Evolutionary conservation across 2,113 vertebrate species (phyloP).

Genomic region (Choloepus hoffmanni): DNA sequence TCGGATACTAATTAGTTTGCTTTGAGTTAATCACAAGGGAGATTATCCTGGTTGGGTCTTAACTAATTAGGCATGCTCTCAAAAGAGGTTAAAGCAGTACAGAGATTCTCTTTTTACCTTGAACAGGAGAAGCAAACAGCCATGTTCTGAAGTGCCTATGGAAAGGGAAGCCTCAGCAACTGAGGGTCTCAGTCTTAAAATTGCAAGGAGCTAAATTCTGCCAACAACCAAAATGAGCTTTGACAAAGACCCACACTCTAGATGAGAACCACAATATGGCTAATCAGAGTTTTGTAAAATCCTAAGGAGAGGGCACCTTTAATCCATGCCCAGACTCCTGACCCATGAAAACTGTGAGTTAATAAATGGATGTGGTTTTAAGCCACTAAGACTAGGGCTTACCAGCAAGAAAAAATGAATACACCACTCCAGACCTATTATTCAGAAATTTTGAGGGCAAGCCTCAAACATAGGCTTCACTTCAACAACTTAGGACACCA

Average conservation of each 20-base stretch:
- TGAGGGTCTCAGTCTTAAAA: not conserved
- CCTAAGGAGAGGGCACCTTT: not conserved
- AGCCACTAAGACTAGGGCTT: too few species aligned
- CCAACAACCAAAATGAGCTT: not conserved
- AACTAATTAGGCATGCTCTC: not conserved
- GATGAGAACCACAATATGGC: too few species aligned
- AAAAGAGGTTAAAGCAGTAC: not conserved
- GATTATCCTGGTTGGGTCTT: not conserved
- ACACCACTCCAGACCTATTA: not conserved
- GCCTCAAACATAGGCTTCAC: not conserved
- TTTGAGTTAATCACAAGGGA: not conserved
- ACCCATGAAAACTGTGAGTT: not conserved
- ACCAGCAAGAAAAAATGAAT: too few species aligned
- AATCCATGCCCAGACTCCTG: not conserved
- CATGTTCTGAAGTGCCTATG: accelerated
- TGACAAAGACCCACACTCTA: not conserved
- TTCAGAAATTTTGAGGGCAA: not conserved
- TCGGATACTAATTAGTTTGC: not conserved
- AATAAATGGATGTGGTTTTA: too few species aligned
- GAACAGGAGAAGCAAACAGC: not conserved
- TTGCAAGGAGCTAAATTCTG: not conserved
- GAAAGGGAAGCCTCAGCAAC: not conserved
- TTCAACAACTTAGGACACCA: not conserved
- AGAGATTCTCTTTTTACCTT: not conserved
- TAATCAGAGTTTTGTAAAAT: too few species aligned